phyloP scores from a whole-genome alignment of 2,797 vertebrate species.

The Pteronotus mesoamericanus region DNA sequence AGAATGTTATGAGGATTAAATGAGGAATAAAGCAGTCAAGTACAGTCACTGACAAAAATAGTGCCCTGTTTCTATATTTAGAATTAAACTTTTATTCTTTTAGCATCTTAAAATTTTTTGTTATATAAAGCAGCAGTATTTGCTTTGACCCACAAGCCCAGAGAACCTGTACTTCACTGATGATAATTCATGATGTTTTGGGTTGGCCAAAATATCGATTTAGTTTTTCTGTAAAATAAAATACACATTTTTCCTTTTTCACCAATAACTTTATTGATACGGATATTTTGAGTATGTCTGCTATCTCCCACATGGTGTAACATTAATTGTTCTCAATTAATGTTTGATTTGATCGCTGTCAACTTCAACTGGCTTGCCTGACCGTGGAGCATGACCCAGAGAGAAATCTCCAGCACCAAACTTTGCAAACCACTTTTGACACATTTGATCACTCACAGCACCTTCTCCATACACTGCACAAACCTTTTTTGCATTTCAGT shows the following conservation, averaged over 20 bases:
- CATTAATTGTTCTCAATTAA: neutral
- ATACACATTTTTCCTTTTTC: neutral
- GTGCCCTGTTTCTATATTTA: neutral
- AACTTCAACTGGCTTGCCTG: neutral
- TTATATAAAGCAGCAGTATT: constrained; percentile 27
- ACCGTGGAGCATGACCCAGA: neutral
- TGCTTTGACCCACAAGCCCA: neutral
- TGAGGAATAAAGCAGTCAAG: constrained; percentile 4
- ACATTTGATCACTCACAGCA: neutral
- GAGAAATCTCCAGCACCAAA: neutral
- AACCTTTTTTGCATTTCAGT: neutral
- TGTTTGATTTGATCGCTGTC: neutral
- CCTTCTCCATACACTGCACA: neutral
- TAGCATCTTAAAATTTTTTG: constrained; percentile 51
- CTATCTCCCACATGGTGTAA: neutral
- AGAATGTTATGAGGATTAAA: neutral
- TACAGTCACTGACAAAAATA: neutral
- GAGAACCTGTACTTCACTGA: neutral
- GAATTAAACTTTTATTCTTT: constrained; percentile 35
- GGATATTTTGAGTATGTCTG: neutral
- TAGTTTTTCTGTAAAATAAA: neutral
- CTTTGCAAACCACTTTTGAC: neutral
- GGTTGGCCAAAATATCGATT: neutral
- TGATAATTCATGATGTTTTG: neutral
- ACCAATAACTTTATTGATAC: neutral